Base-by-base conservation (phyloP, 2,888 invertebrate species). In the Hoplodrina blanda region DNA sequence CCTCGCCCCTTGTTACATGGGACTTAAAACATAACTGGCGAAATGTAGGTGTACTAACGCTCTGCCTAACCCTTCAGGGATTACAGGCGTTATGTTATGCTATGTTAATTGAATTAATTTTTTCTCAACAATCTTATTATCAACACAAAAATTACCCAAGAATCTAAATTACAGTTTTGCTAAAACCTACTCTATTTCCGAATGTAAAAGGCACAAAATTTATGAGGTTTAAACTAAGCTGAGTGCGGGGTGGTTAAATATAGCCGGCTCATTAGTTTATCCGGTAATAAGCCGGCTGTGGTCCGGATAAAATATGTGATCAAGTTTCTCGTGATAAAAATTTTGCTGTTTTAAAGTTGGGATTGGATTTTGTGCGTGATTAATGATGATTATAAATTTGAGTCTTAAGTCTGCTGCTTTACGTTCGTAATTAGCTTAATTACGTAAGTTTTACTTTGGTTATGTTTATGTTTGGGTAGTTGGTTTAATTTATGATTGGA, bases 261-360 rank as follows among this genome's bases (percentile, higher is more conserved):
- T 67, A 72, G 72, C 63, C 25, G 13, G 19, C 77, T 81, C 78
- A 81, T 78, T 78, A 78, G 67, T 77, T 77, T 55, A 68, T 17
- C 54, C 33, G 61, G 81, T 78, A 81, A 78, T 77, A 78, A 78
- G 67, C 72, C 55, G n/a, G 62, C 55, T 61, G 62, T 20, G 50
- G 81, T 62, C 76, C 46, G 55, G 77, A 76, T 81, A 78, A 81
- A 71, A 71, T 75, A 55, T 64, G 63, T 55, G 67, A 81, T 67
- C 59, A 81, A 72, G 52, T 44, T 76, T 69, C 33, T 49, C 41
- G 60, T 50, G 52, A 57, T 53, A 75, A 62, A 67, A 75, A 65
- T 15, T 55, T 50, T 33, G 15, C n/a, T 33, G 49, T 54, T 50
- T 41, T 52, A 56, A 62, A 73, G 19, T 52, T 56, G 0, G 17